Evolutionary conservation across 2,797 vertebrate species (phyloP), one percentile per base, ranked within the genome.

Genomic region (Anguilla anguilla): DNA sequence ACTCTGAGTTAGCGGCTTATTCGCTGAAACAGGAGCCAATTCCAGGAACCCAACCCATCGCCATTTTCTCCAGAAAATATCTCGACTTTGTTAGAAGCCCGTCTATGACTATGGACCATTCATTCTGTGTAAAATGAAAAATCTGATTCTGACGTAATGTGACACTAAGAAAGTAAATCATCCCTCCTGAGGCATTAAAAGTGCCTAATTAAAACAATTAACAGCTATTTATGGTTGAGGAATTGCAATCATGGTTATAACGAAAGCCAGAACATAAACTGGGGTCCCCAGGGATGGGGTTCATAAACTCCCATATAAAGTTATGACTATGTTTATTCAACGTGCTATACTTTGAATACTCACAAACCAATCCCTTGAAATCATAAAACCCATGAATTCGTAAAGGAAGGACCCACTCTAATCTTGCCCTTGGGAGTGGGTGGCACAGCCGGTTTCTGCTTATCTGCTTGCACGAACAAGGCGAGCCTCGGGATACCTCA

Each of bases 351-450:
- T 51, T 10, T 51, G 51, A 7, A 51, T 7, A 10, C 51, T 51
- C 10, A 1, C 6, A 51, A 1, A 6, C 6, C 51, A 51, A 10
- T 10, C 10, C 51, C 53, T 19, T 22, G 11, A 86, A 86, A 86
- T 55, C 25, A 83, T 11, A 87, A 31, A 83, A 83, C 10, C 31
- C 83, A n/a, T 59, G 22, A 84, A 6, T 82, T 72, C 15, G 46
- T 79, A 53, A 39, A 2, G 55, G 28, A 51, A 10, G 49, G 19
- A 67, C 97, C 96, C 94, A 99, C 98, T 97, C 98, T 96, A 94
- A 99, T 95, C 92, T 97, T 97, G 92, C 98, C 94, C 86, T 97
- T 92, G 85, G 97, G 96, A 92, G 95, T 92, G 55, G 96, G 95
- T 59, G 96, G 92, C 90, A 96, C 90, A 90, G 96, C 92, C 87